Conservation (phyloP, 1,140 invertebrate species). For the Drosophila pseudoobscura region DNA sequence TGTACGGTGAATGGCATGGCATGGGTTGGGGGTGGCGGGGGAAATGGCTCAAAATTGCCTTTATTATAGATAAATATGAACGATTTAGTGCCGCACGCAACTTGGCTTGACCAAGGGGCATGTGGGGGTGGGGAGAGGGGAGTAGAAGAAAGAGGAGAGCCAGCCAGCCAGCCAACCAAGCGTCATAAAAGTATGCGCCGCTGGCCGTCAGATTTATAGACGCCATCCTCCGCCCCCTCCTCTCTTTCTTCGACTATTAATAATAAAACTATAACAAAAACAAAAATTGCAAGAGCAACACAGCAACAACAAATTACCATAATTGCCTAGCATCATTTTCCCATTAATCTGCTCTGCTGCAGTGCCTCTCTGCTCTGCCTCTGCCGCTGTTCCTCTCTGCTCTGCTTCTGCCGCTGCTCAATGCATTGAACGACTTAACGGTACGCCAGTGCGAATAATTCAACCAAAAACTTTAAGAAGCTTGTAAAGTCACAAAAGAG, state of each 20-base stretch:
- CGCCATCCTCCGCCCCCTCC: conserved; percentile 17
- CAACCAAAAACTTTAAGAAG: conserved; percentile 21
- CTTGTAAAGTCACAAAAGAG: neutral
- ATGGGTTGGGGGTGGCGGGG: neutral
- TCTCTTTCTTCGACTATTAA: conserved; percentile 47
- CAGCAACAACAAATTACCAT: conserved; percentile 67
- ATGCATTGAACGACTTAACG: conserved; percentile 14
- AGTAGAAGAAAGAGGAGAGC: neutral
- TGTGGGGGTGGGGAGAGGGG: neutral
- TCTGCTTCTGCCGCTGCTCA: neutral
- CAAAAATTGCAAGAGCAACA: conserved; percentile 26
- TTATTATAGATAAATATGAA: conserved; percentile 79
- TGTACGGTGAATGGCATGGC: conserved; percentile 1
- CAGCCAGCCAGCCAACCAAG: conserved; percentile 33
- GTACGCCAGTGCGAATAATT: neutral
- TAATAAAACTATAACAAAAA: conserved; percentile 47
- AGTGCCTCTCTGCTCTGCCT: too few species aligned
- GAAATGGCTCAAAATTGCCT: conserved; percentile 68
- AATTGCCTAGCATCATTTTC: conserved; percentile 54
- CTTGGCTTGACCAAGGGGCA: conserved; percentile 46
- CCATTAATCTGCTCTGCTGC: neutral
- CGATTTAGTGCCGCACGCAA: conserved; percentile 74
- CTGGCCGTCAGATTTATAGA: conserved; percentile 69
- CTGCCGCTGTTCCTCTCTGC: too few species aligned
- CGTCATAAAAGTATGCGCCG: conserved; percentile 65